Evolutionary conservation across 2,113 vertebrate species (phyloP), one percentile per base, ranked within the genome.

Genomic region (Onychorhynchus coronatus): DNA sequence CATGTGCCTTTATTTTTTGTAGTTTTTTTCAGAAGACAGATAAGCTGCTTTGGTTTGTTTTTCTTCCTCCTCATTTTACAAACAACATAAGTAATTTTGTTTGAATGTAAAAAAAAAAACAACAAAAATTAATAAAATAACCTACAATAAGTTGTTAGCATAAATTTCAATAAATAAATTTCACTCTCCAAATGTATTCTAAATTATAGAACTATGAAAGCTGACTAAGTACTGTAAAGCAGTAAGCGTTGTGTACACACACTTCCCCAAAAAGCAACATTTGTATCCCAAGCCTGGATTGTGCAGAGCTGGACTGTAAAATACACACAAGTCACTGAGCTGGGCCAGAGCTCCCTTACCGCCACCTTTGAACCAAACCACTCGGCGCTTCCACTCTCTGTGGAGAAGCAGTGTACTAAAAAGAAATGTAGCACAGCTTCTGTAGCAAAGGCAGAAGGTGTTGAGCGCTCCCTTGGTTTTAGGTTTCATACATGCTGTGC

Each of bases 181-280:
- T 55, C 28, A n/a, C 9, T 91, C 20, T 74, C 23, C 7, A 19
- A 55, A 62, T 12, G 4, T 31, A 47, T 68, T 47, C n/a, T 76
- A 59, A 74, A 84, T 55, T 77, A 42, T 9, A 9, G 39, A 67
- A 33, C 22, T 23, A 13, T 19, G 19, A 67, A 73, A 70, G 24
- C 9, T 66, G 27, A 44, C 12, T n/a, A 84, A 62, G 13, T 42
- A 14, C 33, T 20, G 12, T 59, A 50, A 79, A 76, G 25, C 27
- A 35, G 4, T 6, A 67, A 55, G 22, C 2, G 1, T 19, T 83
- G 8, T 30, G 41, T 17, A 66, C n/a, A 37, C 4, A 65, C n/a
- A 1, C 0, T 3, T 8, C 11, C 10, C 0, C 0, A 35, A 23
- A 65, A 22, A 53, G 4, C 46, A 65, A 27, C 0, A 1, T 50